These are phyloP conservation scores for Pholis gunnellus DNA, from an alignment of 2,113 vertebrate species.

Conservation along the genomic window DNA sequence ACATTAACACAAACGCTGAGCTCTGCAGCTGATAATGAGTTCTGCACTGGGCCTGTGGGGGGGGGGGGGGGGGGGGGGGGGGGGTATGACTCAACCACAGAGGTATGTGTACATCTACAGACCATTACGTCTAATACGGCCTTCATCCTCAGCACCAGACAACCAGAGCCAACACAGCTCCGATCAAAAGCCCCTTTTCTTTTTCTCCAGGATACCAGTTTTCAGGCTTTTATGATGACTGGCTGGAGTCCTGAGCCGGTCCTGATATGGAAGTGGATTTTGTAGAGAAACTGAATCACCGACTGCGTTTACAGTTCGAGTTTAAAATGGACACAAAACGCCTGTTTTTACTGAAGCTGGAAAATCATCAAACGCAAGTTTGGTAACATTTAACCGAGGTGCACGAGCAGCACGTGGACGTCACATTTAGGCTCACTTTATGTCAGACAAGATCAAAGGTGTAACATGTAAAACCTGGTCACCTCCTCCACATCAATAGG, in stretches of 20 bases:
- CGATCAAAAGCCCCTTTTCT: slow-evolving; percentile 64
- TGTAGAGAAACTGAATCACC: slow-evolving; percentile 38
- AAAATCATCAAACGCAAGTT: not conserved
- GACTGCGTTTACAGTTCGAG: slow-evolving; percentile 15
- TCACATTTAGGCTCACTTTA: not conserved
- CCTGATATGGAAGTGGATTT: slow-evolving; percentile 74
- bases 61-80: slow-evolving; percentile 42
- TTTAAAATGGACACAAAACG: slow-evolving; percentile 44
- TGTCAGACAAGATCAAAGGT: not conserved
- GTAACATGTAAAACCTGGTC: no score
- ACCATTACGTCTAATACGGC: slow-evolving; percentile 67
- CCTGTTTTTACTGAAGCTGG: slow-evolving; percentile 7
- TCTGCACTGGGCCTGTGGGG: slow-evolving; percentile 48
- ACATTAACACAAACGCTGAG: slow-evolving; percentile 54
- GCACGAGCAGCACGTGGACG: not conserved
- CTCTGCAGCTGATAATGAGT: slow-evolving; percentile 73
- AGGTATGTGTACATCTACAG: slow-evolving; percentile 80
- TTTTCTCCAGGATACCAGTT: slow-evolving; percentile 65
- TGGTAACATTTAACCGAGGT: not conserved
- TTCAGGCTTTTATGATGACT: slow-evolving; percentile 56
- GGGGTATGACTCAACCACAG: slow-evolving; percentile 70
- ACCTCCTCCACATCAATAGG: no score
- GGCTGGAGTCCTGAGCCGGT: slow-evolving; percentile 68
- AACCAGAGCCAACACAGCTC: slow-evolving; percentile 58
- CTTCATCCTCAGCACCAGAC: slow-evolving; percentile 43